Evolutionary conservation across 2,888 invertebrate genomes (phyloP), one percentile per base, ranked within the genome.

Genomic region (Macrophya annulata): DNA sequence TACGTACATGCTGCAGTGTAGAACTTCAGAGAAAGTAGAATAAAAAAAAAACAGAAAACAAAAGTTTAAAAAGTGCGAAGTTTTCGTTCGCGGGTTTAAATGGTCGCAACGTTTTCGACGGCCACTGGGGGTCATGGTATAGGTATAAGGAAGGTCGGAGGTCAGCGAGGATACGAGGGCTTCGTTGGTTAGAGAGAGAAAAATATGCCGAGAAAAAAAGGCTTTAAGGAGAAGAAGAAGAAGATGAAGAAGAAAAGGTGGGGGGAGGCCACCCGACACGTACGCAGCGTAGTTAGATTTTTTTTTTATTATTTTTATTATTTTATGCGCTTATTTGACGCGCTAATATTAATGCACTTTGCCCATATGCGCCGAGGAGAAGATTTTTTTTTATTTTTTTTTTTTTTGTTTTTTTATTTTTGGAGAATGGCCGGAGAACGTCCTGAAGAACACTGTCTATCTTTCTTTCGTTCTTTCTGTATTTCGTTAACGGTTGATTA

Each of bases 241-340:
- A 40, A 31, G 4, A 37, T 55, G 62, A 77, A 68, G 76, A 79
- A 86, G 83, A 79, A 85, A 84, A 84, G 84, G 84, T 74, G 84
- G 51, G 74, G 65, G 84, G 68, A 74, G 86, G 84, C 77, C 86
- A 87, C 86, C 86, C 81, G 71, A 82, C 77, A 71, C 68, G 84
- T 84, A 85, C 71, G 79, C 85, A 84, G 74, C 43, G 25, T 25
- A 45, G 40, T 74, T 43, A 71, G 59, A 84, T 84, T 84, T 86
- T 84, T 86, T 77, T 83, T 51, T 59, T 84, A 45, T 51, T 48
- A 15, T 51, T 51, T 71, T 8, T 3, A 12, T 45, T n/a, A 48
- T 59, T 59, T 31, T 48, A 48, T 43, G 43, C 65, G 45, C 25
- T 25, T 25, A 65, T 82, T 65, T 40, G 43, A 65, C 65, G 45